These are phyloP conservation scores for Hecatera dysodea DNA, from an alignment of 2,888 invertebrate species.

Conservation along the genomic window DNA sequence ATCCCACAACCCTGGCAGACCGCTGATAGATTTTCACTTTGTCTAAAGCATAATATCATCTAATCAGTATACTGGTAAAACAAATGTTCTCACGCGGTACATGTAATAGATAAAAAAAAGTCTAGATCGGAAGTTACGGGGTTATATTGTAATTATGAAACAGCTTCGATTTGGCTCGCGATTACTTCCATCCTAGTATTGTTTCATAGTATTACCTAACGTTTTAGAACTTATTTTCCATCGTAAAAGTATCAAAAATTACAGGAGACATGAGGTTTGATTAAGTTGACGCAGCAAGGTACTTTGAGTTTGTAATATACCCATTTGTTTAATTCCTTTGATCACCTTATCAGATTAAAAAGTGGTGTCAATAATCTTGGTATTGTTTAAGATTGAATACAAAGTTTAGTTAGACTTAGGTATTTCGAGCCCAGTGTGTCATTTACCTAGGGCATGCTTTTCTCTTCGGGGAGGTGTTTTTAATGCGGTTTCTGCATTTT, in stretches of 20 bases:
- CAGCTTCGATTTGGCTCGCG: constrained; percentile 17
- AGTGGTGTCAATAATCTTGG: neutral
- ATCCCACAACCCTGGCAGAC: too few relatives aligned
- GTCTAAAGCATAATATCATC: too few relatives aligned
- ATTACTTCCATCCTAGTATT: constrained; percentile 43
- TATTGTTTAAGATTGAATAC: neutral
- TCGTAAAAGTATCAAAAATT: constrained; percentile 2
- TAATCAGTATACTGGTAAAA: neutral
- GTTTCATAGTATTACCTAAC: constrained; percentile 22
- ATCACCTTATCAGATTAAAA: neutral
- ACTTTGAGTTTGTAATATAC: neutral
- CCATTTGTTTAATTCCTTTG: neutral
- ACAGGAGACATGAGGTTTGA: neutral
- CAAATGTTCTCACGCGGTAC: constrained; percentile 6
- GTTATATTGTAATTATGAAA: constrained; percentile 31
- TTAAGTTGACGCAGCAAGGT: neutral
- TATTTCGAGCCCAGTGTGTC: too few relatives aligned
- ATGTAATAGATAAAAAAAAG: constrained; percentile 40
- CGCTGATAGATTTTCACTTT: too few relatives aligned
- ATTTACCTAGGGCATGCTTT: too few relatives aligned
- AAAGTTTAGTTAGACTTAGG: too few relatives aligned
- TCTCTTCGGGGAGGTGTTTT: too few relatives aligned
- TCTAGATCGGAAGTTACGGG: constrained; percentile 47
- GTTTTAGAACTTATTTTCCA: constrained; percentile 5
- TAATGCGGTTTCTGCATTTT: too few relatives aligned